These are phyloP conservation scores for Microcebus griseorufus DNA, from an alignment of 2,113 vertebrate species.

Conservation along the genomic window DNA sequence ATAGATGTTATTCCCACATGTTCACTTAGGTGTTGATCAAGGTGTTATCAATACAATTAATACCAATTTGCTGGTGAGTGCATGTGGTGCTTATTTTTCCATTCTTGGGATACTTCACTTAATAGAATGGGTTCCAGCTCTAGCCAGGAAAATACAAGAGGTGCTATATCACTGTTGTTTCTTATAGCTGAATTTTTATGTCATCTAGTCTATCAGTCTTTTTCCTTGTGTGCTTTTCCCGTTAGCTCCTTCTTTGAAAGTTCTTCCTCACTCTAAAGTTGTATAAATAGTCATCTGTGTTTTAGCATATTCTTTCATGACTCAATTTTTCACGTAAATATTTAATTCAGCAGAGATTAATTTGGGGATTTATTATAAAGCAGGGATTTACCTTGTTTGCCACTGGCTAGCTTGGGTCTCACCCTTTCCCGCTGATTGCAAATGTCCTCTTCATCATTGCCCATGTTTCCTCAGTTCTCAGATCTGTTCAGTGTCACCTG, in stretches of 20 bases:
- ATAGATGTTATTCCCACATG: no score
- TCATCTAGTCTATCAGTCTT: neutral
- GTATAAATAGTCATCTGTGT: neutral
- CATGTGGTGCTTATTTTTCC: no score
- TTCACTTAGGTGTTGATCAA: no score
- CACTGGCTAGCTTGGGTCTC: neutral
- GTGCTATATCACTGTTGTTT: no score
- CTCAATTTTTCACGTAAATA: constrained; percentile 14
- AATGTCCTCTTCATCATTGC: neutral
- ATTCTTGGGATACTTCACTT: no score
- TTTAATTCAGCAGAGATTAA: neutral
- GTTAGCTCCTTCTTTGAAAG: neutral
- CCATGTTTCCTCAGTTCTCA: neutral
- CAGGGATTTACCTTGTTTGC: neutral
- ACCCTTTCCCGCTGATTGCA: no score
- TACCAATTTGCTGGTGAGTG: no score
- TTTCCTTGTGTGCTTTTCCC: neutral
- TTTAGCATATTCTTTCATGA: neutral
- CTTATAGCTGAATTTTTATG: neutral
- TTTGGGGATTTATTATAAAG: neutral
- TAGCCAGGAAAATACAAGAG: no score
- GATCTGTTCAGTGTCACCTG: neutral
- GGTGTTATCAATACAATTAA: no score
- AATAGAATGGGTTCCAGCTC: no score
- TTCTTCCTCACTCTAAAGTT: neutral